Conservation (phyloP, 2,797 vertebrate species). For the Hippocampus kuda region DNA sequence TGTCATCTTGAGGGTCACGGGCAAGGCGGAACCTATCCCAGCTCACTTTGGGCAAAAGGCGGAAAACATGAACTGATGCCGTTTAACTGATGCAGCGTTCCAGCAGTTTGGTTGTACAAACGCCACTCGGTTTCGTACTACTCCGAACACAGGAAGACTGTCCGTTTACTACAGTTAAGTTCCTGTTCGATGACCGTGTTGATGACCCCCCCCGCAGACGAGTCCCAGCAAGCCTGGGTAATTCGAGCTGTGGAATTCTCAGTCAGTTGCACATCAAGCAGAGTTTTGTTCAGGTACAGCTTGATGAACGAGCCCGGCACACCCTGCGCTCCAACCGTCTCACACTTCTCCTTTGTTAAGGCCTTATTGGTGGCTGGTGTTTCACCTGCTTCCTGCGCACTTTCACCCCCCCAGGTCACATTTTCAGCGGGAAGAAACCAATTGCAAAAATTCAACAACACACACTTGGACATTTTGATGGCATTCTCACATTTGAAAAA, state of each 20-base stretch:
- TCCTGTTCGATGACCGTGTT: neutral
- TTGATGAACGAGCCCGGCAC: constrained; percentile 47
- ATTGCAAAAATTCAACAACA: neutral
- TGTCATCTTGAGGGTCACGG: too few relatives aligned
- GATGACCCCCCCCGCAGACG: constrained; percentile 7
- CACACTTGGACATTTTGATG: neutral
- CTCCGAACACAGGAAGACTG: neutral
- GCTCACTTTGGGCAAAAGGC: too few relatives aligned
- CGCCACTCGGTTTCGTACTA: too few relatives aligned
- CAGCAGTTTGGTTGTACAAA: too few relatives aligned
- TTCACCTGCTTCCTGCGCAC: constrained; percentile 19
- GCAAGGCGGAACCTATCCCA: too few relatives aligned
- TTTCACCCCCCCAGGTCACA: constrained; percentile 15
- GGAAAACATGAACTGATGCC: too few relatives aligned
- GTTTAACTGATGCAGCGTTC: too few relatives aligned
- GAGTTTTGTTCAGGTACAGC: constrained; percentile 36
- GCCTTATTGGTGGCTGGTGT: constrained; percentile 19
- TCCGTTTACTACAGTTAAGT: neutral
- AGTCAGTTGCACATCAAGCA: constrained; percentile 32
- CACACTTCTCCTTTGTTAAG: constrained; percentile 41
- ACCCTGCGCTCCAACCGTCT: constrained; percentile 55
- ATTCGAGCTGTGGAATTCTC: constrained; percentile 20
- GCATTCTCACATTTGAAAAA: neutral
- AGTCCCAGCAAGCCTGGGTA: constrained; percentile 36
- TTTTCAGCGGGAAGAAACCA: constrained; percentile 7